phyloP scores from a whole-genome alignment of 2,797 vertebrate species.

The Platyrinchus mystaceus region DNA sequence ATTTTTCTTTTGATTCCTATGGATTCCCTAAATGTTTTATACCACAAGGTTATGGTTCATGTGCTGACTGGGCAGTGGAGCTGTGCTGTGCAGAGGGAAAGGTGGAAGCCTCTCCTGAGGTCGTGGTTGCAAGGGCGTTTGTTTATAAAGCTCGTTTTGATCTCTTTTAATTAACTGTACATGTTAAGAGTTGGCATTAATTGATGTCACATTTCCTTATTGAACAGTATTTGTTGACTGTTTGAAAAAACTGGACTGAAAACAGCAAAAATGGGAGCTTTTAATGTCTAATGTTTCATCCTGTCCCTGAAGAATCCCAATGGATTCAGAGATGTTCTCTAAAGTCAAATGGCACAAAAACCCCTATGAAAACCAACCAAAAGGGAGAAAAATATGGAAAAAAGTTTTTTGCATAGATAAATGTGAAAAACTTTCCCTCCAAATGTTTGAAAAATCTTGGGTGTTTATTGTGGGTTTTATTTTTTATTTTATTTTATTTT shows the following conservation, averaged over 20 bases:
- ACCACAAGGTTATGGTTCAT: background rate
- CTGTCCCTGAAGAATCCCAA: too few relatives aligned
- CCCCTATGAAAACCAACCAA: accelerated
- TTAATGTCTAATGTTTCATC: background rate
- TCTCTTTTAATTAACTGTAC: background rate
- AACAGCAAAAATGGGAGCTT: background rate
- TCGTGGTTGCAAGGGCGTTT: background rate
- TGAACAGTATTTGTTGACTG: background rate
- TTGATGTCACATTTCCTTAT: background rate
- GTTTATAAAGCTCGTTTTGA: background rate
- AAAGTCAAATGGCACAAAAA: background rate
- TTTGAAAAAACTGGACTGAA: background rate
- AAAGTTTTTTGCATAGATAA: background rate
- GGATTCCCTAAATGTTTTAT: background rate
- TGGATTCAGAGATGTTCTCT: background rate
- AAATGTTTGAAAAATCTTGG: background rate
- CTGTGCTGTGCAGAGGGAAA: background rate
- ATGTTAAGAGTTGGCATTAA: background rate
- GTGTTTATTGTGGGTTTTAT: background rate
- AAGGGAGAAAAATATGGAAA: background rate
- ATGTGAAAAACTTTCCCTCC: background rate
- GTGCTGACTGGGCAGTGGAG: background rate
- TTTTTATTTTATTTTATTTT: background rate
- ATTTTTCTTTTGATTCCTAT: background rate
- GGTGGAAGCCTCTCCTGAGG: background rate